These are phyloP conservation scores for Drosophila subobscura DNA, from an alignment of 1,140 invertebrate species.

Conservation along the genomic window DNA sequence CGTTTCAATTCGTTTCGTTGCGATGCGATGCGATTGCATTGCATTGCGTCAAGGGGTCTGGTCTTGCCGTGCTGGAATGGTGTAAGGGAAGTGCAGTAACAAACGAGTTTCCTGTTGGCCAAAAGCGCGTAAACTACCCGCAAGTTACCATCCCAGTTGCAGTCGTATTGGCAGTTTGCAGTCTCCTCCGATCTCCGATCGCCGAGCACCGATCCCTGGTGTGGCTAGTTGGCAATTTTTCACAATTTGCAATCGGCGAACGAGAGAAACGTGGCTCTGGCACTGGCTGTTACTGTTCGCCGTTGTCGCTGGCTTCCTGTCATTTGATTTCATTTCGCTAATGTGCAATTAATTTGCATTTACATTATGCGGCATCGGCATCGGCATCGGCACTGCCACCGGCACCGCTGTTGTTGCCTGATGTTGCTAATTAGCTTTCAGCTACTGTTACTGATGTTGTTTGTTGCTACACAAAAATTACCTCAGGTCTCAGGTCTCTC, in stretches of 20 bases:
- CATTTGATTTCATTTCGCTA: constrained; percentile 60
- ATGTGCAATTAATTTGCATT: constrained; percentile 66
- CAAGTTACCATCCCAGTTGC: constrained; percentile 8
- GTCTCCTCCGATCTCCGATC: neutral
- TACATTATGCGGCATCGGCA: constrained; percentile 47
- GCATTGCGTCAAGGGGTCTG: constrained; percentile 31
- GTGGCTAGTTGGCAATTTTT: constrained; percentile 58
- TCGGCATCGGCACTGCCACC: neutral
- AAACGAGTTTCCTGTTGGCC: constrained; percentile 64
- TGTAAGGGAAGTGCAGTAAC: constrained; percentile 24
- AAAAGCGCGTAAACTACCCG: constrained; percentile 63
- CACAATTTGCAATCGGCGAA: constrained; percentile 65
- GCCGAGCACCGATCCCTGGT: neutral
- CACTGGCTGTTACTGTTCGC: neutral
- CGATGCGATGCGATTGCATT: constrained; percentile 33
- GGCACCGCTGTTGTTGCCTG: constrained; percentile 1
- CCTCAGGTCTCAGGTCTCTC: too few relatives aligned
- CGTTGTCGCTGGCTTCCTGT: constrained; percentile 58
- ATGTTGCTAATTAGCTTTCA: constrained; percentile 44
- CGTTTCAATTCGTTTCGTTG: constrained; percentile 1
- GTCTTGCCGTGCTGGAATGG: neutral
- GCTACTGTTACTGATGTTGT: constrained; percentile 16
- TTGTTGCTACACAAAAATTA: too few relatives aligned
- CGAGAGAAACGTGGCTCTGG: constrained; percentile 5
- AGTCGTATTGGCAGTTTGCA: neutral